Conservation (phyloP, 2,797 vertebrate genomes). For the Neostethus bicornis region DNA sequence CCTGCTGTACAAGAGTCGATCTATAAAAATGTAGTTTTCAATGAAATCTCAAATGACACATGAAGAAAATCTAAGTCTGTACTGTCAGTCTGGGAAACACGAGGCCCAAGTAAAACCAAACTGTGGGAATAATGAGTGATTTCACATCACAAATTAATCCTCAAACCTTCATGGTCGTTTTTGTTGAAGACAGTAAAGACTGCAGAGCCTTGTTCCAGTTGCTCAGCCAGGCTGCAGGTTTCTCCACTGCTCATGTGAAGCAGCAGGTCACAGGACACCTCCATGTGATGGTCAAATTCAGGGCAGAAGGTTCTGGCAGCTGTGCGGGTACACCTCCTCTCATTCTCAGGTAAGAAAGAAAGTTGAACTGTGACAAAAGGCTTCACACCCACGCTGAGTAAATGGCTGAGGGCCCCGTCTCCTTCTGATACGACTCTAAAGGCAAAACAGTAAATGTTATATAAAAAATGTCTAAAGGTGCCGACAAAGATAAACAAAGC, state of each 20-base stretch:
- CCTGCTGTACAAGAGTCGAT: too few relatives aligned
- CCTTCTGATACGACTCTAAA: conserved; percentile 81
- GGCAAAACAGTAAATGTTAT: not conserved
- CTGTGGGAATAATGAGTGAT: too few relatives aligned
- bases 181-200: conserved; percentile 88
- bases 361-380: conserved; percentile 82
- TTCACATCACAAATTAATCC: too few relatives aligned
- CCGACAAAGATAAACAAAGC: not conserved
- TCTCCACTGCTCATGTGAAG: conserved; percentile 83
- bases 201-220: conserved; percentile 82
- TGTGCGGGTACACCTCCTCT: conserved; percentile 75
- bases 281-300: conserved; percentile 84
- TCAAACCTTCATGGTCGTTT: conserved; percentile 70
- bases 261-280: conserved; percentile 85
- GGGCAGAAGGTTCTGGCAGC: conserved; percentile 88
- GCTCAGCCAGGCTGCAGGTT: conserved; percentile 87
- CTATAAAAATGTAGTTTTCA: too few relatives aligned
- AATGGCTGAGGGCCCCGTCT: conserved; percentile 80
- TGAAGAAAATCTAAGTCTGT: too few relatives aligned
- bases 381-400: conserved; percentile 84
- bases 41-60: too few relatives aligned
- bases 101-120: too few relatives aligned
- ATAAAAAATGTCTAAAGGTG: conserved; percentile 1
- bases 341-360: conserved; percentile 85
- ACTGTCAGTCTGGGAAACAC: too few relatives aligned